Conservation (phyloP, 2,797 vertebrate species). For the Borostomias antarcticus region DNA sequence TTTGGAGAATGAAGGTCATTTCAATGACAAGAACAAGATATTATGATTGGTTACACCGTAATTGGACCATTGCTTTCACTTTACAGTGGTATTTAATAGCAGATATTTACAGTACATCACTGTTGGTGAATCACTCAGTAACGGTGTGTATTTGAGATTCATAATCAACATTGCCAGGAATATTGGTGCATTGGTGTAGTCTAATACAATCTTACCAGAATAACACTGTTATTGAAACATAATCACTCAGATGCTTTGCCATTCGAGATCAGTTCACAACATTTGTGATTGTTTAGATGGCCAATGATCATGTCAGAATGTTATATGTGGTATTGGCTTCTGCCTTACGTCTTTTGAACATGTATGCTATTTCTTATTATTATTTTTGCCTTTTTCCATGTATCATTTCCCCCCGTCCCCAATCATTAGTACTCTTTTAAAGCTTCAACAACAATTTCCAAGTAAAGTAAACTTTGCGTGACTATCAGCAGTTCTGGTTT, state of each 20-base stretch:
- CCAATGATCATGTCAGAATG: constrained; percentile 61
- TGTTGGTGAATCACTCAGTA: constrained; percentile 55
- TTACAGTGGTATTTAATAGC: constrained; percentile 52
- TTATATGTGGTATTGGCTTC: constrained; percentile 42
- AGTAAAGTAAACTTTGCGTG: constrained; percentile 9
- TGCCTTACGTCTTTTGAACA: constrained; percentile 68
- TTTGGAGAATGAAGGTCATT: constrained; percentile 67
- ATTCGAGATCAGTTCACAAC: constrained; percentile 70
- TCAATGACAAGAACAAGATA: constrained; percentile 27
- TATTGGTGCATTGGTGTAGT: neutral
- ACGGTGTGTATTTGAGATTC: constrained; percentile 55
- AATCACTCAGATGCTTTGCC: constrained; percentile 60
- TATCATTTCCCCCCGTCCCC: neutral
- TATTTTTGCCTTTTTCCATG: constrained; percentile 46
- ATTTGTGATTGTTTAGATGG: constrained; percentile 67
- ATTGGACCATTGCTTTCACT: constrained; percentile 52
- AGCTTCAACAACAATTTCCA: constrained; percentile 53
- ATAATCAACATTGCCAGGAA: neutral
- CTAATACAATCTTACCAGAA: constrained; percentile 49
- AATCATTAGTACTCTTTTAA: constrained; percentile 44
- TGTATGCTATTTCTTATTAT: constrained; percentile 58
- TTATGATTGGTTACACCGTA: constrained; percentile 23
- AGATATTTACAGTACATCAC: constrained; percentile 42
- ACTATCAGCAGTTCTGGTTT: no score
- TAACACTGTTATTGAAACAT: constrained; percentile 53